phyloP scores from a whole-genome alignment of 2,888 invertebrate species.

The Callyntrura guangdongensis region DNA sequence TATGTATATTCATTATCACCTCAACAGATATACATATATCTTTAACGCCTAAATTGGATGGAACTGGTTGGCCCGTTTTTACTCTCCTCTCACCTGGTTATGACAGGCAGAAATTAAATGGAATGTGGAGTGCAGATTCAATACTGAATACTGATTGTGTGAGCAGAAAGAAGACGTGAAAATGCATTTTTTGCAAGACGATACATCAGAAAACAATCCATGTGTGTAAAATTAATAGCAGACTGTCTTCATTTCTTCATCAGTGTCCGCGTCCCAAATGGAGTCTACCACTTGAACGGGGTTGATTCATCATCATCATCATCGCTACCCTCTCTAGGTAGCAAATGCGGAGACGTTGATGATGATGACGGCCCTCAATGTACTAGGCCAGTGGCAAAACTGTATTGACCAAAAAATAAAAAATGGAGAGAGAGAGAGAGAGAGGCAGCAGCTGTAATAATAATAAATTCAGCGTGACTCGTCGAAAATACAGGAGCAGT shows the following conservation, averaged over 20 bases:
- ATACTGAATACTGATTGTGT: background rate
- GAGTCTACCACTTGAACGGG: background rate
- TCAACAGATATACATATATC: no score
- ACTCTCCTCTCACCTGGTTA: background rate
- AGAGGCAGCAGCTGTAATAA: constrained; percentile 38
- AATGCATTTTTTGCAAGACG: background rate
- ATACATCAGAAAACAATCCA: no score
- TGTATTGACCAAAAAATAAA: constrained; percentile 14
- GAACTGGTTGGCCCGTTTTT: background rate
- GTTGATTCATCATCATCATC: background rate
- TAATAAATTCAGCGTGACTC: constrained; percentile 71
- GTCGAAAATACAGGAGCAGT: constrained; percentile 73
- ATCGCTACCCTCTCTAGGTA: background rate
- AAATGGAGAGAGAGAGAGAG: no score
- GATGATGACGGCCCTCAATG: background rate
- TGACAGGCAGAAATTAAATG: constrained; percentile 20
- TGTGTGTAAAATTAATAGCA: no score
- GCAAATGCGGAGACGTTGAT: constrained; percentile 33
- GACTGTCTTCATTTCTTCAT: constrained; percentile 24
- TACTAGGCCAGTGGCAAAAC: constrained; percentile 11
- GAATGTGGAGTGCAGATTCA: background rate
- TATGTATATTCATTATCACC: no score
- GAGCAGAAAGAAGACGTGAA: background rate
- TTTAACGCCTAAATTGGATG: background rate
- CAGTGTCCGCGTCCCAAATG: background rate